phyloP scores from a whole-genome alignment of 2,113 vertebrate genomes.

The Oncorhynchus nerka region DNA sequence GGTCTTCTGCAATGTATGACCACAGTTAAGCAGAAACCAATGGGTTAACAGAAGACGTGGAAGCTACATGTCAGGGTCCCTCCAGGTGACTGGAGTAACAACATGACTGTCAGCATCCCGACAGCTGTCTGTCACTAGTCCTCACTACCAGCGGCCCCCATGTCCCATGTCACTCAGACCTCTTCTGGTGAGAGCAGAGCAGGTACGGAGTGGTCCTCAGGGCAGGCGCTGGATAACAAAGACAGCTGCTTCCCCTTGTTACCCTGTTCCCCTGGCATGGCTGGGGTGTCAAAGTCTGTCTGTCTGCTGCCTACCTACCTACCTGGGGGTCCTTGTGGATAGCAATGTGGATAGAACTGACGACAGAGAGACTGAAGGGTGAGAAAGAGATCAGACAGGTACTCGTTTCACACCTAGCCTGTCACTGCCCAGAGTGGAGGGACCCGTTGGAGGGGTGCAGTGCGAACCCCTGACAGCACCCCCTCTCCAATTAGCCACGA shows the following conservation, averaged over 20 bases:
- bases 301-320: too few species aligned
- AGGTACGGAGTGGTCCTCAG: not conserved
- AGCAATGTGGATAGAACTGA: too few species aligned
- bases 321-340: too few species aligned
- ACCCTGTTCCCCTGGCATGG: not conserved
- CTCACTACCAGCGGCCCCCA: not conserved
- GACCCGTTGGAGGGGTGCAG: not conserved
- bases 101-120: not conserved
- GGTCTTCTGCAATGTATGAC: too few species aligned
- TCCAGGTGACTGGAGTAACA: not conserved
- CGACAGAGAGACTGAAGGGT: not conserved
- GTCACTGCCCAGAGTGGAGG: constrained; percentile 3
- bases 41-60: too few species aligned
- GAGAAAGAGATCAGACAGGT: not conserved
- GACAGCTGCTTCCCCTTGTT: not conserved
- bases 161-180: not conserved
- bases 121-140: not conserved
- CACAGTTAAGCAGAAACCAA: too few species aligned
- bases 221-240: not conserved
- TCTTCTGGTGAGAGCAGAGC: not conserved
- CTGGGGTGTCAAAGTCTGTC: not conserved
- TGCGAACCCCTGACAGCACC: not conserved
- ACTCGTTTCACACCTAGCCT: not conserved
- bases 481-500: not conserved
- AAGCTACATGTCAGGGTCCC: not conserved